These are phyloP conservation scores for Brachionus asplanchnoidis DNA, from an alignment of 1,140 invertebrate genomes.

Conservation along the genomic window DNA sequence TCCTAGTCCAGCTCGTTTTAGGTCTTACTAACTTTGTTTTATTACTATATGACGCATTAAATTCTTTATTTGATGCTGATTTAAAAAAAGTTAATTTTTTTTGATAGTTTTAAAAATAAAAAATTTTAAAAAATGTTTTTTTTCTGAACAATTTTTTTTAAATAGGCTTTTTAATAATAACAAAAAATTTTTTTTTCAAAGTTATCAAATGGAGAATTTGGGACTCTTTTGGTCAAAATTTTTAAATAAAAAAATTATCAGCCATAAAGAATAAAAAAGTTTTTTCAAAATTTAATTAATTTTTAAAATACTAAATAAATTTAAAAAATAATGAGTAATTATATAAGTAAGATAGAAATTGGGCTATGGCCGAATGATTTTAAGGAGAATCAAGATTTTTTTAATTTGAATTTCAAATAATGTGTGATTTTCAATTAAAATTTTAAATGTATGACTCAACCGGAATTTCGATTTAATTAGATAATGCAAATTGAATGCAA, in stretches of 20 bases:
- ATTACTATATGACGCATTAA: background rate
- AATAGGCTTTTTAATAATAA: too few relatives aligned
- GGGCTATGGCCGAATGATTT: background rate
- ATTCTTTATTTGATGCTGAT: background rate
- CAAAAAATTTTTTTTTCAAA: too few relatives aligned
- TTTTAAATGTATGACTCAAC: background rate
- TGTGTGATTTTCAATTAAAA: background rate
- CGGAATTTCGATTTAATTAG: background rate
- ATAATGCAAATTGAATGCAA: constrained; percentile 8
- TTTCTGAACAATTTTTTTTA: too few relatives aligned
- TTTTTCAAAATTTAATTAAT: too few relatives aligned
- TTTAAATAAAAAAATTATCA: too few relatives aligned
- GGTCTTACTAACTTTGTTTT: background rate
- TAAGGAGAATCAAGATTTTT: background rate
- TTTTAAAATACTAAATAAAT: too few relatives aligned
- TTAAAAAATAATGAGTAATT: too few relatives aligned
- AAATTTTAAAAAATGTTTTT: background rate
- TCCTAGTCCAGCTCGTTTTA: background rate
- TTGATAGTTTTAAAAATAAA: background rate
- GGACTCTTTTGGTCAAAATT: too few relatives aligned
- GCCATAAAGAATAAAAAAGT: too few relatives aligned
- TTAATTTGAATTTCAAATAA: background rate
- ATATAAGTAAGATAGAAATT: background rate
- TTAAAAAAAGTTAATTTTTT: background rate
- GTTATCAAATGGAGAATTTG: too few relatives aligned